Percentiles rank a stretch among this genome's conserved stretches.
phyloP scores from a whole-genome alignment of 2,888 invertebrate species.

The Melanchra persicariae region DNA sequence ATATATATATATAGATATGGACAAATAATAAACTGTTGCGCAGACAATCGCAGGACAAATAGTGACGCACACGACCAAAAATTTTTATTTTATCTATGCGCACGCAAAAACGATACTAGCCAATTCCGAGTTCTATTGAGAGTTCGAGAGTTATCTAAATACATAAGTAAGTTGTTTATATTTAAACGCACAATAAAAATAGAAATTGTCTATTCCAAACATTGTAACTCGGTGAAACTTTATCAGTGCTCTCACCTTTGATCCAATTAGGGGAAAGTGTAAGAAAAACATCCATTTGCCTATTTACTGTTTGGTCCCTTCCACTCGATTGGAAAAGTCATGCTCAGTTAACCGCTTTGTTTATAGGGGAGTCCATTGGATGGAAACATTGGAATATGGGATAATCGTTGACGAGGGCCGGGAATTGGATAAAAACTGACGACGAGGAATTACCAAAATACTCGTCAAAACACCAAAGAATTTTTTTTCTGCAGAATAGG shows the following conservation, averaged over 20 bases:
- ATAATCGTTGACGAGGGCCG: slow-evolving; percentile 9
- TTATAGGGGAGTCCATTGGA: slow-evolving; percentile 40
- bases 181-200: not conserved
- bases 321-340: slow-evolving; percentile 42
- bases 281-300: slow-evolving; percentile 49
- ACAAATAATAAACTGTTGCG: no score
- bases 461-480: no score
- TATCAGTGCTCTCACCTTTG: slow-evolving; percentile 37
- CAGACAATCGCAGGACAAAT: no score
- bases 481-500: no score
- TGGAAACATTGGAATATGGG: slow-evolving; percentile 23
- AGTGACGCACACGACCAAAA: no score
- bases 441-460: no score
- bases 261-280: slow-evolving; percentile 41
- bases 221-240: slow-evolving; percentile 30
- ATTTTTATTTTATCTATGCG: no score
- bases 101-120: no score
- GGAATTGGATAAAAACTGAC: not conserved
- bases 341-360: slow-evolving; percentile 56
- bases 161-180: not conserved
- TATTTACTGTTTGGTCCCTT: slow-evolving; percentile 52
- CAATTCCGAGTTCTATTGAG: no score
- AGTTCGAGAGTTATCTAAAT: no score
- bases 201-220: slow-evolving; percentile 12
- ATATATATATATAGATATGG: no score